phyloP scores from a whole-genome alignment of 1,140 invertebrate species.

The Diabrotica undecimpunctata region DNA sequence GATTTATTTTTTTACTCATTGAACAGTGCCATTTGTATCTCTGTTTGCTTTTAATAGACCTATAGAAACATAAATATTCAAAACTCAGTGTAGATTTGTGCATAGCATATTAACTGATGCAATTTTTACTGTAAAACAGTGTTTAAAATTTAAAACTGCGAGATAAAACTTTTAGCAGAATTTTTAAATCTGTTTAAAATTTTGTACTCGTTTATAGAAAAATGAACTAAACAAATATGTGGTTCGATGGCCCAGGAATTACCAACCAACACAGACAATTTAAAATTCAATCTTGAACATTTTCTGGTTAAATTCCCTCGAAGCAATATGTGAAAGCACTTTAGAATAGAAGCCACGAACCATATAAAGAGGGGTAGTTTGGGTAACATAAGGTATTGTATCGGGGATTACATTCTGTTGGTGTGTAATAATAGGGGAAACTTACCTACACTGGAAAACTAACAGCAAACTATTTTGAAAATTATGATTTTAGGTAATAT shows the following conservation, averaged over 20 bases:
- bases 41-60: no score
- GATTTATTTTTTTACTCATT: no score
- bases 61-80: no score
- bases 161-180: no score
- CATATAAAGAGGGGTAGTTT: conserved; percentile 26
- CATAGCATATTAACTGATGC: no score
- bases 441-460: neutral
- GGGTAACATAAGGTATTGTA: conserved; percentile 32
- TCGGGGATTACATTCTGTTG: conserved; percentile 32
- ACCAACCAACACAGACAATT: conserved; percentile 16
- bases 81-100: no score
- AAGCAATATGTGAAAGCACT: conserved; percentile 24
- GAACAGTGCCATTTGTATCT: no score
- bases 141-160: no score
- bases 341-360: conserved; percentile 21
- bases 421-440: conserved; percentile 31
- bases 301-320: conserved; percentile 21
- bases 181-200: no score
- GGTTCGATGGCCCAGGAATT: conserved; percentile 7
- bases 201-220: neutral
- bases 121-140: no score
- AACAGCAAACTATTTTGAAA: no score
- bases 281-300: conserved; percentile 22
- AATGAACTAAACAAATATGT: conserved; percentile 11
- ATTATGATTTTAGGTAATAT: no score